Evolutionary conservation across 2,797 vertebrate species (phyloP).

Genomic region (Pachyuromys duprasi): DNA sequence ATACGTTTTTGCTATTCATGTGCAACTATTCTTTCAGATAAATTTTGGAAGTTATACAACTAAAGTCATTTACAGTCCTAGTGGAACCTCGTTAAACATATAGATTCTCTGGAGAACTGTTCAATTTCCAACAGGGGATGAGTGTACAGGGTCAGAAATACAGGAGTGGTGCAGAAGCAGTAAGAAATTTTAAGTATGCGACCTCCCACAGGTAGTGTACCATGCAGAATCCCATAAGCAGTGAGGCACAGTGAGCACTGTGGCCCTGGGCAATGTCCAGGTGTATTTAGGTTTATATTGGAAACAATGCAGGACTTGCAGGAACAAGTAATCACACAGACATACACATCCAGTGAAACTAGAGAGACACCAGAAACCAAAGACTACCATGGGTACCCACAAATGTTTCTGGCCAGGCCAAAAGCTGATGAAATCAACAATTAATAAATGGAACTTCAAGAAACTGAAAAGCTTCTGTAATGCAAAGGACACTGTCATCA

Average conservation of each 20-base stretch:
- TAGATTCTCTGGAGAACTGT: not conserved
- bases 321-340: slow-evolving; percentile 5
- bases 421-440: not conserved
- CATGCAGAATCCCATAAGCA: not conserved
- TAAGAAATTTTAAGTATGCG: not conserved
- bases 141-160: not conserved
- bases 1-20: not conserved
- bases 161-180: not conserved
- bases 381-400: not conserved
- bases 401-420: not conserved
- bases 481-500: too few species aligned
- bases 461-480: too few species aligned
- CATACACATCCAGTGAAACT: not conserved
- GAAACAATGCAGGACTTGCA: not conserved
- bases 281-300: slow-evolving; percentile 2
- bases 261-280: not conserved
- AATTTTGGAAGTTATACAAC: too few species aligned
- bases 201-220: not conserved
- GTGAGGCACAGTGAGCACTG: not conserved
- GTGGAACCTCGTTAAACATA: too few species aligned
- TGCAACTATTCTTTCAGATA: not conserved
- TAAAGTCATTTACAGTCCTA: too few species aligned
- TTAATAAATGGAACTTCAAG: too few species aligned
- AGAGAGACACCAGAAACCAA: not conserved
- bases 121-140: not conserved